phyloP scores from a whole-genome alignment of 1,140 invertebrate genomes.

The Dendroctonus valens region DNA sequence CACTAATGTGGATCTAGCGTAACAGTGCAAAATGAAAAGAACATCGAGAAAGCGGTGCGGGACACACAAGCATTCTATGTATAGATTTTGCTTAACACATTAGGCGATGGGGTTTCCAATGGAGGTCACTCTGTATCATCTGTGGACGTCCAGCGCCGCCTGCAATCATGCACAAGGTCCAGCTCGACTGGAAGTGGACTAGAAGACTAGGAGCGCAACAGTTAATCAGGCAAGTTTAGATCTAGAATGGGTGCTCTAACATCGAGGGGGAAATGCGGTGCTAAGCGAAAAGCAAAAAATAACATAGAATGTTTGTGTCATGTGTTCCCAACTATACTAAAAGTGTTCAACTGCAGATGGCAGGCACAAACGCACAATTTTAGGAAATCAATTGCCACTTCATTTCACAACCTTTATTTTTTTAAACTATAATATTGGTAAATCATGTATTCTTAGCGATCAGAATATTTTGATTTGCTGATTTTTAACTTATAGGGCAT shows the following conservation, averaged over 20 bases:
- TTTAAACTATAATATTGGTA: conserved; percentile 37
- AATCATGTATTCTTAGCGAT: conserved; percentile 8
- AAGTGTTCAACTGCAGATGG: no score
- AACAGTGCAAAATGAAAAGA: conserved; percentile 51
- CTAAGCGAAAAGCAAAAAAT: conserved; percentile 41
- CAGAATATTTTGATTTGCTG: conserved; percentile 7
- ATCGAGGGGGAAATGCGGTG: conserved; percentile 38
- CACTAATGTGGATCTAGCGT: conserved; percentile 63
- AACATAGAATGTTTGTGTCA: conserved; percentile 47
- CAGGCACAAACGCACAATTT: no score
- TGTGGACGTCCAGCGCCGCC: no score
- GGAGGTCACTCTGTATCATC: no score
- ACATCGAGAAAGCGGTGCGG: conserved; percentile 46
- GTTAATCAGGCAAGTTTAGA: no score
- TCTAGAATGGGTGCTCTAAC: conserved; percentile 40
- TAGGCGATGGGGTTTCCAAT: no score
- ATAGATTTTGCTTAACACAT: conserved; percentile 1
- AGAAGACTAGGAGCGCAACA: no score
- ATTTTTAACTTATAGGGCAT: no score
- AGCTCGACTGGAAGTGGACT: no score
- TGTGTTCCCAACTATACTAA: conserved; percentile 38
- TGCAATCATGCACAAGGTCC: no score
- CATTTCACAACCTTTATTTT: conserved; percentile 45
- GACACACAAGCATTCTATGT: conserved; percentile 49
- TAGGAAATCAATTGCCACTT: conserved; percentile 20